A percentile compares a stretch with the other conserved stretches of the same genome.
These are phyloP conservation scores for Chelonia mydas DNA, from an alignment of 2,797 vertebrate species.

Conservation along the genomic window DNA sequence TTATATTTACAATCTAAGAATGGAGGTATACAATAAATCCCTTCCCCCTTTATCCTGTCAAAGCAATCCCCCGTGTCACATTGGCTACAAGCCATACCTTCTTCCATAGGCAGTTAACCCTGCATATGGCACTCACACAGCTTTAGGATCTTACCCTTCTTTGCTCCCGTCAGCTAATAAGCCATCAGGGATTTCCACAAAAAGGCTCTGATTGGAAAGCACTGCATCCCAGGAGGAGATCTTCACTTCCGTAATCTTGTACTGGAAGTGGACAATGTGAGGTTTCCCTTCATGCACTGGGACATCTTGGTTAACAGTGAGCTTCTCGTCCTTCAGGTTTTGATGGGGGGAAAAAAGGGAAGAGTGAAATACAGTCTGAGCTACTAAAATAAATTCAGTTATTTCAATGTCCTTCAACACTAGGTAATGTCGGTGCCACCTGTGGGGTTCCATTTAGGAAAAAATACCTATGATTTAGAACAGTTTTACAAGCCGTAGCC, in stretches of 20 bases:
- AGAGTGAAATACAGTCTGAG: not conserved
- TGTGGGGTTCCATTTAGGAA: too few relatives aligned
- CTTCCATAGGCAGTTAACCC: not conserved
- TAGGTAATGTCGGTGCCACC: not conserved
- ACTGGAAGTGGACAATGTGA: conserved; percentile 91
- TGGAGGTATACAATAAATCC: rapidly evolving
- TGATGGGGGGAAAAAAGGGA: not conserved
- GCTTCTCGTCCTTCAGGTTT: conserved; percentile 87
- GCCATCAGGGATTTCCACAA: conserved; percentile 93
- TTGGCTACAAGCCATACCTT: not conserved
- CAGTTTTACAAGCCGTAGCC: not conserved
- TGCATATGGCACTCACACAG: not conserved
- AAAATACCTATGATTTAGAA: not conserved
- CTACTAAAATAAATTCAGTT: not conserved
- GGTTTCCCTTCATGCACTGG: conserved; percentile 87
- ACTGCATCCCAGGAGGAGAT: conserved; percentile 93
- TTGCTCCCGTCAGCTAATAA: conserved; percentile 94
- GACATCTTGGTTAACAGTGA: conserved; percentile 93
- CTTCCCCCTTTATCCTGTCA: not conserved
- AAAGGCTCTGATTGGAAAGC: conserved; percentile 90
- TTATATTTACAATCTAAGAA: not conserved
- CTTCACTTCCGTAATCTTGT: conserved; percentile 92
- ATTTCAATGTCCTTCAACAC: not conserved
- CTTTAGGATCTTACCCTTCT: conserved; percentile 88
- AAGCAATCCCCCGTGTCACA: not conserved